Conservation (phyloP, 35 echinoderm and acorn worm genomes). For the Strongylocentrotus purpuratus region DNA sequence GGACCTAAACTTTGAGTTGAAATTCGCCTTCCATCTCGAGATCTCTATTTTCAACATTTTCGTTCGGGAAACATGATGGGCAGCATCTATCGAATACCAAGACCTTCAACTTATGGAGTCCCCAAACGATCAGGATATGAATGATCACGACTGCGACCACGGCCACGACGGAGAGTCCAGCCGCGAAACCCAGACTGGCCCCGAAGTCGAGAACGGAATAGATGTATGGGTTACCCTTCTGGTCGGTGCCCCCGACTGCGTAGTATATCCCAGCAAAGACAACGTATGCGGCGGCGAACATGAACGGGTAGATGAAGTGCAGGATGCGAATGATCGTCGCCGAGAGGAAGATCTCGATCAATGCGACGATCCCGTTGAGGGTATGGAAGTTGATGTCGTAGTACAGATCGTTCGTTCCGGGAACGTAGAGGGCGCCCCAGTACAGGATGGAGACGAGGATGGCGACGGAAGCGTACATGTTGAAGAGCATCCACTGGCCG, state of each 20-base stretch:
- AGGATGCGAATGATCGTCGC: slow-evolving; percentile 47
- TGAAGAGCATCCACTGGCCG: slow-evolving; percentile 59
- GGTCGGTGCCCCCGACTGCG: slow-evolving; percentile 48
- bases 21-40: neutral
- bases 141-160: neutral
- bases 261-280: slow-evolving; percentile 56
- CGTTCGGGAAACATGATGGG: slow-evolving; percentile 18
- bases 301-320: slow-evolving; percentile 59
- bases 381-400: slow-evolving; percentile 55
- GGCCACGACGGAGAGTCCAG: neutral
- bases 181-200: neutral
- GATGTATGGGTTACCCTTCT: slow-evolving; percentile 25
- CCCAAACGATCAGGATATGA: slow-evolving; percentile 31
- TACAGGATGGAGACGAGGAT: slow-evolving; percentile 54
- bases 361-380: slow-evolving; percentile 26
- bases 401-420: slow-evolving; percentile 12
- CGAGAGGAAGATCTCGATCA: slow-evolving; percentile 55
- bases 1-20: neutral
- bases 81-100: slow-evolving; percentile 9
- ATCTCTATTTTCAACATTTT: neutral
- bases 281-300: slow-evolving; percentile 44
- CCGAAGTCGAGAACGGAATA: slow-evolving; percentile 47
- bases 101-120: slow-evolving; percentile 36
- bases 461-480: slow-evolving; percentile 23
- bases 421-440: slow-evolving; percentile 58